A percentile compares a stretch with the other conserved stretches of the same genome.
Evolutionary conservation across 2,888 invertebrate genomes (phyloP).

Genomic region (Parnassius smintheus): DNA sequence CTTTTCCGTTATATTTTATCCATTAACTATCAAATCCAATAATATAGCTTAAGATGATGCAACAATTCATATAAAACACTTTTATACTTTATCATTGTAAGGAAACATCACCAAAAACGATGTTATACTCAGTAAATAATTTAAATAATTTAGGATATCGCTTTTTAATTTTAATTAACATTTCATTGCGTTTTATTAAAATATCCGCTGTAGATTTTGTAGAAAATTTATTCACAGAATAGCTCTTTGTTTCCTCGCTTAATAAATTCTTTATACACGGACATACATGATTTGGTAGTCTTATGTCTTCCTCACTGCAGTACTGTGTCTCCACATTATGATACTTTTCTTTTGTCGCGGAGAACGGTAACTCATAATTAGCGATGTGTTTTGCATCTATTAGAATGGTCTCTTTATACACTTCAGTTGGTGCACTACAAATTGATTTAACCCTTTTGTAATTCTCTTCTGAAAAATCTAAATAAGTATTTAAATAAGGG

Average conservation of each 20-base stretch:
- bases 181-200: constrained; percentile 48
- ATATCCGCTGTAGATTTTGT: constrained; percentile 40
- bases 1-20: too few species aligned
- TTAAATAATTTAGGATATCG: constrained; percentile 59
- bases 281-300: constrained; percentile 40
- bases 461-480: constrained; percentile 66
- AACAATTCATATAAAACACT: too few species aligned
- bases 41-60: too few species aligned
- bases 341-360: constrained; percentile 50
- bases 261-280: constrained; percentile 42
- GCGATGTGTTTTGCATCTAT: constrained; percentile 48
- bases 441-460: constrained; percentile 54
- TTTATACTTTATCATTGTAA: not conserved
- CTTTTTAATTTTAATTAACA: constrained; percentile 49
- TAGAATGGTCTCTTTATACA: constrained; percentile 36
- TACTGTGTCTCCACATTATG: constrained; percentile 60
- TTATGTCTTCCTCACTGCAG: constrained; percentile 59
- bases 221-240: constrained; percentile 28
- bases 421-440: constrained; percentile 37
- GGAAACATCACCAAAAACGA: constrained; percentile 45
- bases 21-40: too few species aligned
- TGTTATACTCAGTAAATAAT: constrained; percentile 65
- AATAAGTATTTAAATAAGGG: constrained; percentile 50
- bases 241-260: constrained; percentile 22
- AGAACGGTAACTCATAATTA: constrained; percentile 51